phyloP scores from a whole-genome alignment of 2,888 invertebrate genomes.

The Lysandra bellargus region DNA sequence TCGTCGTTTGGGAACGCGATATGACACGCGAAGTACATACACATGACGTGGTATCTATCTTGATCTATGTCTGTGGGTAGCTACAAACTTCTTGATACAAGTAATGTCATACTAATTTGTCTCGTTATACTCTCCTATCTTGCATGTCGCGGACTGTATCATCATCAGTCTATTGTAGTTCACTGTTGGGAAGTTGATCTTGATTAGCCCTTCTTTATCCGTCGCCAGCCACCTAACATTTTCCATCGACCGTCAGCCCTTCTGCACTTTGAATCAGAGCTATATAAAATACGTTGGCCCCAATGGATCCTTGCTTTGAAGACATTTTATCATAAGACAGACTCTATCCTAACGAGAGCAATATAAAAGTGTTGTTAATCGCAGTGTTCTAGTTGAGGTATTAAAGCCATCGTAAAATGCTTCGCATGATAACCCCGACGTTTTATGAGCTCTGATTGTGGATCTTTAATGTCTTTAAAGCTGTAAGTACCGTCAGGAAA shows the following conservation, averaged over 20 bases:
- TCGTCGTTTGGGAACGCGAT: too few species aligned
- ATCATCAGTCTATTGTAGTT: too few species aligned
- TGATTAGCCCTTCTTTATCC: too few species aligned
- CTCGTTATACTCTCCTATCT: background rate
- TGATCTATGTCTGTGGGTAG: too few species aligned
- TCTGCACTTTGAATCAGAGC: too few species aligned
- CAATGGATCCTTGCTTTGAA: background rate
- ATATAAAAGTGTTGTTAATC: background rate
- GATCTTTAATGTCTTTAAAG: slow-evolving; percentile 12
- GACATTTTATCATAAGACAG: background rate
- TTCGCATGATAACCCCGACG: slow-evolving; percentile 5
- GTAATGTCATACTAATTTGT: background rate
- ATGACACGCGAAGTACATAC: too few species aligned
- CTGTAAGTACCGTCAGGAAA: background rate
- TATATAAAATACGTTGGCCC: background rate
- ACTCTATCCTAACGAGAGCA: background rate
- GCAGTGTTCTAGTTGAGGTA: background rate
- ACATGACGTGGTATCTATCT: too few species aligned
- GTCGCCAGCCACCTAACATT: too few species aligned
- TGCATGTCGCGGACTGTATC: background rate
- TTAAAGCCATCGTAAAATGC: slow-evolving; percentile 12
- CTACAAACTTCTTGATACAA: background rate
- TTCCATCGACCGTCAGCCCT: too few species aligned
- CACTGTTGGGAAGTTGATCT: too few species aligned
- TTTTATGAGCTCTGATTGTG: slow-evolving; percentile 24